A percentile compares a stretch with the other conserved stretches of the same genome.
These are phyloP conservation scores for Coregonus clupeaformis DNA, from an alignment of 2,113 vertebrate genomes.

Conservation along the genomic window DNA sequence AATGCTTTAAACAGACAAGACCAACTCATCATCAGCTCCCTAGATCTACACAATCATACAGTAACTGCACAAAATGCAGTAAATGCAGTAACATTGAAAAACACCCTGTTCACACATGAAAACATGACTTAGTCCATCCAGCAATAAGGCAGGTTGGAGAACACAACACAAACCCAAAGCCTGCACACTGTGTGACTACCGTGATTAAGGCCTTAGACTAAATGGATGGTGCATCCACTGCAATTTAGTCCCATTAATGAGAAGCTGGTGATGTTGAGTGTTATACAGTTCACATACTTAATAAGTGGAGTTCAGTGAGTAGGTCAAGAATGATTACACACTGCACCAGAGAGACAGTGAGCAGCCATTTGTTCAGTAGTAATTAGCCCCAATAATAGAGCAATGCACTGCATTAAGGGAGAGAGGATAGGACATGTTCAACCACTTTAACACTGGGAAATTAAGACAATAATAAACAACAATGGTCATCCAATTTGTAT, in stretches of 20 bases:
- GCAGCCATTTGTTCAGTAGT: slow-evolving; percentile 88
- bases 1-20: no score
- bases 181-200: slow-evolving; percentile 10
- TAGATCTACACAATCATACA: no score
- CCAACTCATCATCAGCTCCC: no score
- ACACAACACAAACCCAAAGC: no score
- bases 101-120: no score
- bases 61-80: no score
- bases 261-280: slow-evolving; percentile 75
- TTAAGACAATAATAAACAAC: slow-evolving; percentile 66
- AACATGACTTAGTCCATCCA: no score
- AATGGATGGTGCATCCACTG: slow-evolving; percentile 60
- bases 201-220: slow-evolving; percentile 56
- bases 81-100: no score
- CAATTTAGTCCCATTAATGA: slow-evolving; percentile 84
- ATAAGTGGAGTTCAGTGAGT: slow-evolving; percentile 88
- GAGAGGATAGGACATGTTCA: slow-evolving; percentile 72
- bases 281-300: slow-evolving; percentile 90
- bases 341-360: slow-evolving; percentile 83
- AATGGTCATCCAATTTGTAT: slow-evolving; percentile 19
- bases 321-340: slow-evolving; percentile 94
- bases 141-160: no score
- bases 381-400: slow-evolving; percentile 85
- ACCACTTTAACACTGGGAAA: slow-evolving; percentile 70
- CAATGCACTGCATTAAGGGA: slow-evolving; percentile 75